Evolutionary conservation across 2,888 invertebrate species (phyloP).

Genomic region (Melitaea athalia): DNA sequence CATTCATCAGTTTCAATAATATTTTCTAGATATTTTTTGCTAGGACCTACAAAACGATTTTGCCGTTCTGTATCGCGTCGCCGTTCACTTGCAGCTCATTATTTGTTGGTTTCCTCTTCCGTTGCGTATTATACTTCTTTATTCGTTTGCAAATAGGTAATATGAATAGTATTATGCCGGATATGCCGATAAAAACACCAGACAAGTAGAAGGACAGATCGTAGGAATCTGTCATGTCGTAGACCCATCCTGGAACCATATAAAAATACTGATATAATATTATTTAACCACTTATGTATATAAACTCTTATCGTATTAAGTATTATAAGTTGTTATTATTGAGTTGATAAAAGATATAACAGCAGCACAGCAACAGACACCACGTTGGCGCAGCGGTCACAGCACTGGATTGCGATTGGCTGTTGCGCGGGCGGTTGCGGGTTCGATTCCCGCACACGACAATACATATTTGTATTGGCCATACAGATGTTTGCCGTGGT

Average conservation of each 20-base stretch:
- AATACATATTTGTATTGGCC: too few relatives aligned
- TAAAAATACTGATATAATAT: background rate
- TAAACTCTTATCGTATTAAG: too few relatives aligned
- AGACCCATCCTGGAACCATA: conserved; percentile 88
- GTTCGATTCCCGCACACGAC: too few relatives aligned
- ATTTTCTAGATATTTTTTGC: background rate
- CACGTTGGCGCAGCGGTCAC: too few relatives aligned
- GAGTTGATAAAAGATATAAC: too few relatives aligned
- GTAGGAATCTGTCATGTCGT: conserved; percentile 89
- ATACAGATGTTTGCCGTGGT: too few relatives aligned
- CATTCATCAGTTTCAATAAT: too few relatives aligned
- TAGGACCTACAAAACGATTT: conserved; percentile 7
- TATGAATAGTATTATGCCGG: conserved; percentile 84
- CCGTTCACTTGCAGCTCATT: conserved; percentile 43
- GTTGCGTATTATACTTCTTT: conserved; percentile 30
- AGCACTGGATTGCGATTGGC: too few relatives aligned
- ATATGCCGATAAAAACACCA: conserved; percentile 89
- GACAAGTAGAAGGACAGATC: conserved; percentile 91
- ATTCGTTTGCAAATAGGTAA: conserved; percentile 51
- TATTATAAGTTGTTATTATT: too few relatives aligned
- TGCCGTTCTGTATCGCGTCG: conserved; percentile 34
- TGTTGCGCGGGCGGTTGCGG: too few relatives aligned
- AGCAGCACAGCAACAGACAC: too few relatives aligned
- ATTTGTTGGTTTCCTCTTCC: conserved; percentile 15
- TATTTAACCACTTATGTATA: too few relatives aligned